A percentile compares a stretch with the other conserved stretches of the same genome.
Evolutionary conservation across 2,113 vertebrate genomes (phyloP).

Genomic region (Stomatorhinus ivindoensis): DNA sequence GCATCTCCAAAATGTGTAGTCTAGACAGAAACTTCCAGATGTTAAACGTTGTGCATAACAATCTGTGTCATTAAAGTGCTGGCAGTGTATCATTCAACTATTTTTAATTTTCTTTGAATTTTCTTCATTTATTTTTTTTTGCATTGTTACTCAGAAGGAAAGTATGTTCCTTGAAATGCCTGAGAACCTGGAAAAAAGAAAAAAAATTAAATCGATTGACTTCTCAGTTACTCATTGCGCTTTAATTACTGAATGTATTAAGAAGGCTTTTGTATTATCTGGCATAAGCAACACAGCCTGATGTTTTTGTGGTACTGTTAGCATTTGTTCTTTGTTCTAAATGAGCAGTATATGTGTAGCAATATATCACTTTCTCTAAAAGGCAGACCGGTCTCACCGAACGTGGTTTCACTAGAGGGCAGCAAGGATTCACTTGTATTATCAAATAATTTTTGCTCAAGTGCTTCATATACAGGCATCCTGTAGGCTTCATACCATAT

Average conservation of each 20-base stretch:
- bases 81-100: neutral
- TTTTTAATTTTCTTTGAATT: neutral
- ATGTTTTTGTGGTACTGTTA: neutral
- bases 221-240: neutral
- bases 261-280: neutral
- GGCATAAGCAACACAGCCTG: neutral
- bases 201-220: neutral
- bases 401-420: neutral
- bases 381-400: neutral
- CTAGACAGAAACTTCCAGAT: neutral
- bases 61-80: neutral
- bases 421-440: neutral
- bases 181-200: neutral
- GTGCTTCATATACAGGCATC: neutral
- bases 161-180: neutral
- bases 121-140: neutral
- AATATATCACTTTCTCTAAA: neutral
- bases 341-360: neutral
- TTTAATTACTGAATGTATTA: neutral
- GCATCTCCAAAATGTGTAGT: neutral
- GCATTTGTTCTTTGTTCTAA: neutral
- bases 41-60: neutral
- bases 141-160: neutral
- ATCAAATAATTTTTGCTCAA: neutral
- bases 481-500: neutral